These are phyloP conservation scores for Cephus cinctus DNA, from an alignment of 1,140 invertebrate species.

Conservation along the genomic window DNA sequence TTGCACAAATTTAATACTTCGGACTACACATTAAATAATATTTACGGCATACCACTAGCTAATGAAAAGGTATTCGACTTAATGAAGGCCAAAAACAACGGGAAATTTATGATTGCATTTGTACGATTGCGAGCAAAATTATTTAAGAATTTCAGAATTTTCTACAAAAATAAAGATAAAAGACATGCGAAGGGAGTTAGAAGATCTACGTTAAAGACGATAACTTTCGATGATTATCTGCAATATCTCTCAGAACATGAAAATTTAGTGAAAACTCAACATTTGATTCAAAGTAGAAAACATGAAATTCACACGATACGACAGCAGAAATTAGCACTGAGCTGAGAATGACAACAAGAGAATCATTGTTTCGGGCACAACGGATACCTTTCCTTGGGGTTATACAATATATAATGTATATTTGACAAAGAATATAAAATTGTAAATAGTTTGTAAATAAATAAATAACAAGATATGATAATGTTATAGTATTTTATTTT, in stretches of 20 bases:
- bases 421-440: too few species aligned
- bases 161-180: constrained; percentile 17
- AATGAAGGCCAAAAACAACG: constrained; percentile 55
- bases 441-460: too few species aligned
- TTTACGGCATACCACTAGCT: constrained; percentile 25
- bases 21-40: constrained; percentile 18
- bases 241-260: constrained; percentile 18
- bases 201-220: constrained; percentile 19
- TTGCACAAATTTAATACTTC: constrained; percentile 5
- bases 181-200: constrained; percentile 34
- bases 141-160: constrained; percentile 35
- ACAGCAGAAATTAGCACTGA: constrained; percentile 26
- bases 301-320: constrained; percentile 23
- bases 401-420: too few species aligned
- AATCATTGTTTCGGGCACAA: constrained; percentile 4
- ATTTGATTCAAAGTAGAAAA: constrained; percentile 18
- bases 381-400: constrained; percentile 12
- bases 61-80: constrained; percentile 56
- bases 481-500: too few species aligned
- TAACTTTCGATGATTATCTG: constrained; percentile 27
- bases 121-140: constrained; percentile 50
- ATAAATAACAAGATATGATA: too few species aligned
- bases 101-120: constrained; percentile 43
- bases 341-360: constrained; percentile 15
- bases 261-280: constrained; percentile 10